Evolutionary conservation across 1,140 invertebrate genomes (phyloP).

Genomic region (Pollicipes pollicipes): DNA sequence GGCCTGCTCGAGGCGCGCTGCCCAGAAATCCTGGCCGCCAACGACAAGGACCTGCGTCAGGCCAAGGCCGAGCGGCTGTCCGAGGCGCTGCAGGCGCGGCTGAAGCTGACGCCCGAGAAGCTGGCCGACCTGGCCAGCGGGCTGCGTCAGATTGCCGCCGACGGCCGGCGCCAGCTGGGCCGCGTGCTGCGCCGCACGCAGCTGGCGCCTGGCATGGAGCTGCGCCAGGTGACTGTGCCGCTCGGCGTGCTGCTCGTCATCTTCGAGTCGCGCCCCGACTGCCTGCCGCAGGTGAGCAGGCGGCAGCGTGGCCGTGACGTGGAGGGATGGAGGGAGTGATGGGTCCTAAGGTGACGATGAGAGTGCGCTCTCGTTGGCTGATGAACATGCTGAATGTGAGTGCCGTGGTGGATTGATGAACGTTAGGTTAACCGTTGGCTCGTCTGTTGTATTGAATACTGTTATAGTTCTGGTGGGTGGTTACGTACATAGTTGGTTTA

Average conservation of each 20-base stretch:
- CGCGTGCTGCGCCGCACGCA: constrained; percentile 61
- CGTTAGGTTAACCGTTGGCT: no score
- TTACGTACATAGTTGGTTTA: no score
- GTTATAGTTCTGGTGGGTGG: no score
- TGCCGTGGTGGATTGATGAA: no score
- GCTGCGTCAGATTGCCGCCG: constrained; percentile 78
- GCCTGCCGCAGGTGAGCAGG: constrained; percentile 55
- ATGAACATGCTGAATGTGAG: no score
- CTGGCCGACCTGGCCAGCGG: constrained; percentile 67
- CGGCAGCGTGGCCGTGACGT: no score
- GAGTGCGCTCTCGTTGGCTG: no score
- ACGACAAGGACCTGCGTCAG: constrained; percentile 64
- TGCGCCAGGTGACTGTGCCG: constrained; percentile 83
- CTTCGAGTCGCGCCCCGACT: constrained; percentile 96
- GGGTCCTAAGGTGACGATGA: no score
- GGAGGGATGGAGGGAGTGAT: no score
- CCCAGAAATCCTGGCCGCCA: constrained; percentile 70
- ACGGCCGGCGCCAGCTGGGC: constrained; percentile 59
- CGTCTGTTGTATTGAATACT: no score
- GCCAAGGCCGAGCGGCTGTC: constrained; percentile 59
- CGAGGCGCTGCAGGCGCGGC: constrained; percentile 57
- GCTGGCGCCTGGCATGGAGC: constrained; percentile 61
- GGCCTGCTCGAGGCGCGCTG: constrained; percentile 65
- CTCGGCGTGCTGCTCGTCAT: constrained; percentile 95
- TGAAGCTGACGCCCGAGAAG: constrained; percentile 78